phyloP scores from a whole-genome alignment of 2,888 invertebrate species.

The Leucoma salicis region DNA sequence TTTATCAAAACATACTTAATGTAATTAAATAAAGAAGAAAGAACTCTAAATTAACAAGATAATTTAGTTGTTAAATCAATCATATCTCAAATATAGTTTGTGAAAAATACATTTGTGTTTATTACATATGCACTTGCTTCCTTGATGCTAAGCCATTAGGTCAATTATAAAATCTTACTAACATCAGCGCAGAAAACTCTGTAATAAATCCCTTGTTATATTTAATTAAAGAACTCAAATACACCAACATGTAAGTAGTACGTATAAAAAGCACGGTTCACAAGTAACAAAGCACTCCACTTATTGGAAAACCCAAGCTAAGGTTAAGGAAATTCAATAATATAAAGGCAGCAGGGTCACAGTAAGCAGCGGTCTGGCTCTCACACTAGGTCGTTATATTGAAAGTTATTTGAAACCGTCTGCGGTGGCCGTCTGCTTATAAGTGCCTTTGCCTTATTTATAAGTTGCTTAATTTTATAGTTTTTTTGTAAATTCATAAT shows the following conservation, averaged over 20 bases:
- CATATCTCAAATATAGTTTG: no score
- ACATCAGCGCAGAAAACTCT: no score
- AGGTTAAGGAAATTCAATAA: slow-evolving; percentile 58
- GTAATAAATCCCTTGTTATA: neutral
- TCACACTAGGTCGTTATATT: neutral
- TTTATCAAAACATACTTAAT: no score
- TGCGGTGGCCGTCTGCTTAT: neutral
- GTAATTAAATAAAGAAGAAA: no score
- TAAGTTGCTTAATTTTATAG: no score
- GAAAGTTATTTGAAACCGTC: neutral
- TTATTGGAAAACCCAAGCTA: slow-evolving; percentile 52
- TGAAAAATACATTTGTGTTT: no score
- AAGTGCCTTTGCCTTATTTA: neutral
- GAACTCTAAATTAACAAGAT: no score
- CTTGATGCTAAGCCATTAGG: no score
- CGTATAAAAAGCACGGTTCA: slow-evolving; percentile 16
- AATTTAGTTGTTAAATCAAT: no score
- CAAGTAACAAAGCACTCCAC: slow-evolving; percentile 46
- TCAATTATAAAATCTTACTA: no score
- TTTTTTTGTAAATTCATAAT: no score
- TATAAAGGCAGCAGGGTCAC: slow-evolving; percentile 37
- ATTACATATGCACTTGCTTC: no score
- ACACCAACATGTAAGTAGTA: neutral
- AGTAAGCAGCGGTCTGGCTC: slow-evolving; percentile 4
- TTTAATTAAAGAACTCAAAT: neutral